Evolutionary conservation across 1,140 invertebrate species (phyloP).

Genomic region (Neotoxoptera formosana): DNA sequence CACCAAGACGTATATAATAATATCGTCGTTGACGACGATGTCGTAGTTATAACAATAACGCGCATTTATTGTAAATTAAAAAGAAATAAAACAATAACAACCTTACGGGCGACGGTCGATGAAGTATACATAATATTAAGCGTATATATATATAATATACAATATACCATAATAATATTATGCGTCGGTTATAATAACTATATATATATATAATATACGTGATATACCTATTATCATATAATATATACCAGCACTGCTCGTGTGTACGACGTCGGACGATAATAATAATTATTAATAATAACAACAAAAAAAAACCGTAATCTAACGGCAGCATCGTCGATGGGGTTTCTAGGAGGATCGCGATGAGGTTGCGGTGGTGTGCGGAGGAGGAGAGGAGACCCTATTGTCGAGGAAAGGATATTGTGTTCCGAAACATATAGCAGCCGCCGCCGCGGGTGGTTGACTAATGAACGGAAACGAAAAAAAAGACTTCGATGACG

Average conservation of each 20-base stretch:
- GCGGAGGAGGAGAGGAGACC: background rate
- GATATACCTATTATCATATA: background rate
- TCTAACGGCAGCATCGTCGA: slow-evolving; percentile 45
- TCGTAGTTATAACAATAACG: slow-evolving; percentile 12
- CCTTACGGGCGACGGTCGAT: background rate
- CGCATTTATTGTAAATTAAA: background rate
- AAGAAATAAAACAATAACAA: slow-evolving; percentile 18
- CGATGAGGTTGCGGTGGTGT: background rate
- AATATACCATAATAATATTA: slow-evolving; percentile 21
- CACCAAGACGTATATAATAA: background rate
- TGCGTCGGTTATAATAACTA: background rate
- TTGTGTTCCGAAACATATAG: slow-evolving; percentile 31
- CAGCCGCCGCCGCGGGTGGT: slow-evolving; percentile 35
- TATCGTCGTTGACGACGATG: background rate
- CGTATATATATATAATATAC: background rate
- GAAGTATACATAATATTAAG: background rate
- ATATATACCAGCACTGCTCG: background rate
- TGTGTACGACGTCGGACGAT: background rate
- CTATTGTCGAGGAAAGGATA: slow-evolving; percentile 42
- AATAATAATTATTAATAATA: slow-evolving; percentile 46
- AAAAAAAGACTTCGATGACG: slow-evolving; percentile 29
- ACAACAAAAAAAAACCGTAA: slow-evolving; percentile 28
- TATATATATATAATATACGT: background rate
- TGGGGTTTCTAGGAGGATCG: background rate
- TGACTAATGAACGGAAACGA: slow-evolving; percentile 54